Percentiles rank a stretch among this genome's conserved stretches.
phyloP scores from a whole-genome alignment of 53 echinoderm and acorn worm species.

The Arbacia lixula region DNA sequence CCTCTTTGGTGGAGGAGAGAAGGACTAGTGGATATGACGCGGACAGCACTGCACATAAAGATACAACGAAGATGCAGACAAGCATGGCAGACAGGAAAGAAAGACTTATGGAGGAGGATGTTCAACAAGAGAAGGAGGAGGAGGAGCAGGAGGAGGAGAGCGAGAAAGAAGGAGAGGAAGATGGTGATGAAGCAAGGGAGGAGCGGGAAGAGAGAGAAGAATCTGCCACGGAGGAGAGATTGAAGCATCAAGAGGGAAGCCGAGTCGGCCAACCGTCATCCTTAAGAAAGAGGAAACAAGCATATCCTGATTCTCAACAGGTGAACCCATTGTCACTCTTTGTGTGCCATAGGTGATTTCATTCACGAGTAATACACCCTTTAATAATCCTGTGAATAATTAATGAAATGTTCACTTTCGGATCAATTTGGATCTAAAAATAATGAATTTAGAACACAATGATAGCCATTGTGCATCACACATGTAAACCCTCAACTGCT shows the following conservation, averaged over 20 bases:
- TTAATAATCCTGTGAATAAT: too few species aligned
- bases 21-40: too few species aligned
- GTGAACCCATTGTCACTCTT: too few species aligned
- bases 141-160: constrained; percentile 35
- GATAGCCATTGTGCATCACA: too few species aligned
- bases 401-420: too few species aligned
- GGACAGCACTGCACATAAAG: background rate
- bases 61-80: background rate
- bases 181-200: constrained; percentile 27
- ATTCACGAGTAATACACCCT: too few species aligned
- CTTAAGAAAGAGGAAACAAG: constrained; percentile 22
- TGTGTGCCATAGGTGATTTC: too few species aligned
- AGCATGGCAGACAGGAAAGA: background rate
- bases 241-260: constrained; percentile 14
- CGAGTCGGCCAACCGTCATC: background rate
- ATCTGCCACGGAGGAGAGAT: background rate
- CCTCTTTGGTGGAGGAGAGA: too few species aligned
- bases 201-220: constrained; percentile 17
- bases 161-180: constrained; percentile 48
- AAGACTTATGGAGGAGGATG: background rate
- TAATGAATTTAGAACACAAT: too few species aligned
- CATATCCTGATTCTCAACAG: background rate
- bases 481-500: too few species aligned
- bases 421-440: too few species aligned
- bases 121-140: background rate